These are phyloP conservation scores for Hipposideros armiger DNA, from an alignment of 2,113 vertebrate species.

Conservation along the genomic window DNA sequence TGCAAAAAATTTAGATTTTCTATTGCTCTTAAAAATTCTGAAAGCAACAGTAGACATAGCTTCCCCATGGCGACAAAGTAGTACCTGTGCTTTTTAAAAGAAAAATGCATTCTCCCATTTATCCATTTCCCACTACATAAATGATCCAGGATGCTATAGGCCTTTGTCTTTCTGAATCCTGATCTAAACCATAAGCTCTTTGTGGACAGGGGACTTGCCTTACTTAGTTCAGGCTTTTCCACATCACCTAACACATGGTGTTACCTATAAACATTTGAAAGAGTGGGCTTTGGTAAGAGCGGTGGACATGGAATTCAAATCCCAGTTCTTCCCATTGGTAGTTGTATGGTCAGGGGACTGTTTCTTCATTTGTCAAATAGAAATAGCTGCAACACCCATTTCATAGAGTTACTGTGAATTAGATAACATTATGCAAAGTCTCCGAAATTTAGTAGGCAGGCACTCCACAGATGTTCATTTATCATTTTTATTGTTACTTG, in stretches of 20 bases:
- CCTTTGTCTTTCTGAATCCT: neutral
- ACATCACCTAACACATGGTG: neutral
- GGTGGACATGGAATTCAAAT: neutral
- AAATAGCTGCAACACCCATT: neutral
- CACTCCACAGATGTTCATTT: constrained; percentile 44
- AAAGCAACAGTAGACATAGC: neutral
- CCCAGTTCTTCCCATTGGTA: neutral
- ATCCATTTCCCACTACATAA: neutral
- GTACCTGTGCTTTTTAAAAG: neutral
- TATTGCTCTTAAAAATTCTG: neutral
- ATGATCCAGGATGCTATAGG: neutral
- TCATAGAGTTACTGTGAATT: neutral
- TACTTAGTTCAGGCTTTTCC: neutral
- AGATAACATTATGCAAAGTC: constrained; percentile 61
- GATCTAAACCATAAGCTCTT: neutral
- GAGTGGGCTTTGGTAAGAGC: neutral
- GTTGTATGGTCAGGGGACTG: neutral
- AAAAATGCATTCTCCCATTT: neutral
- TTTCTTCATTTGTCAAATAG: constrained; percentile 36
- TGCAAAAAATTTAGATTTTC: neutral
- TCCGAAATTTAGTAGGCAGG: constrained; percentile 23
- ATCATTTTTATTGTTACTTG: constrained; percentile 74
- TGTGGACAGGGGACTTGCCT: neutral
- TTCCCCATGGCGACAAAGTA: neutral
- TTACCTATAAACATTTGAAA: neutral